Evolutionary conservation across 2,888 invertebrate genomes (phyloP), one percentile per base, ranked within the genome.

Genomic region (Acleris laterana): DNA sequence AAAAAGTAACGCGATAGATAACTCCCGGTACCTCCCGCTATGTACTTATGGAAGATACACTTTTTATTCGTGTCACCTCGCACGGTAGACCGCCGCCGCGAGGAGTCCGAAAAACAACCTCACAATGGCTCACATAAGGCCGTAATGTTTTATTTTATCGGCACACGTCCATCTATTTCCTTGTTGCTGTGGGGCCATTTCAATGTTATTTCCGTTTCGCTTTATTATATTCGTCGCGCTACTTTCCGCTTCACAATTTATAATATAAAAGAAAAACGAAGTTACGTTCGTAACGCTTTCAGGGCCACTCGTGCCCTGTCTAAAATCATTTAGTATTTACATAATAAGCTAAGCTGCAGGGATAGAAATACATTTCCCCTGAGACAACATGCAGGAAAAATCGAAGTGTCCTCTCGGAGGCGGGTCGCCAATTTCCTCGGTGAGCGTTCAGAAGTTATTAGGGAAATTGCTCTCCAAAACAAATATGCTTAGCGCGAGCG

Each of bases 381-480:
- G 73, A 72, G 76, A 71, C 74, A 75, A 74, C 76, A 79, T 77
- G 78, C 77, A 73, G 72, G 73, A 77, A 81, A 77, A 77, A 81
- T 79, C 78, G 79, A 78, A 82, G 77, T 82, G 78, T 80, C 77
- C 78, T 81, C 75, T 51, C 28, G 49, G 77, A 79, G 71, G 74
- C 73, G 75, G 75, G 80, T 82, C 80, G 74, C 80, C 82, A 83
- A 83, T 86, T 86, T 86, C 81, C 82, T 82, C 79, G 79, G 73
- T 78, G 81, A 80, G 76, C 77, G 79, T 79, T 77, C 69, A 72
- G 77, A 80, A 80, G 81, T 82, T 84, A 82, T 82, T 83, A 82
- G 75, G 83, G 80, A 85, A 84, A 85, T 85, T 83, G 80, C 77
- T 77, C 74, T 77, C 72, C 78, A 83, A 75, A 83, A 83, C 83